phyloP scores from a whole-genome alignment of 2,113 vertebrate genomes.

The Oplegnathus fasciatus region DNA sequence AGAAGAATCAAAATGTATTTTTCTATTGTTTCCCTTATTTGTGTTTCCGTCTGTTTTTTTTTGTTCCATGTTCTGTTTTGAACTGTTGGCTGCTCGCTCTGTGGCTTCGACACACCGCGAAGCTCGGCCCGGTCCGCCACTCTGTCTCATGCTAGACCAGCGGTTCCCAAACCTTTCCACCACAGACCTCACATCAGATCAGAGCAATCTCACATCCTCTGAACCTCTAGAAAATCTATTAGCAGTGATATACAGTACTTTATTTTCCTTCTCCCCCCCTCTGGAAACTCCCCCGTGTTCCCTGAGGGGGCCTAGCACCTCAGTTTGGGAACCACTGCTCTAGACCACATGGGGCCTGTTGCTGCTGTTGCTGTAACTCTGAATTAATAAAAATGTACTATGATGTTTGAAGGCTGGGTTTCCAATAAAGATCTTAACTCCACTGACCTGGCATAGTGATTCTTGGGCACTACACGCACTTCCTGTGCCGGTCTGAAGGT shows the following conservation, averaged over 20 bases:
- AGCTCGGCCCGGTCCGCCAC: neutral
- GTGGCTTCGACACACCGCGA: conserved; percentile 7
- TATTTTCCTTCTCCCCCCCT: neutral
- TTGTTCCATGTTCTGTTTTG: conserved; percentile 25
- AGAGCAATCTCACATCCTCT: neutral
- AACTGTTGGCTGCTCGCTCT: conserved; percentile 36
- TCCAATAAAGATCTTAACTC: conserved; percentile 81
- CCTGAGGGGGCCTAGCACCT: conserved; percentile 23
- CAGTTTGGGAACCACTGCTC: conserved; percentile 62
- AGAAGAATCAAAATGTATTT: conserved; percentile 48
- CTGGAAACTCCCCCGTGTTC: neutral
- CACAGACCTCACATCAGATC: conserved; percentile 34
- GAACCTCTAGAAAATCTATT: neutral
- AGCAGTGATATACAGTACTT: neutral
- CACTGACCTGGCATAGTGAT: conserved; percentile 33
- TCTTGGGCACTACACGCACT: conserved; percentile 1
- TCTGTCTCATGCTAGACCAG: conserved; percentile 22
- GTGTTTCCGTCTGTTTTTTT: conserved; percentile 20
- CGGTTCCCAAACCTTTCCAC: conserved; percentile 53
- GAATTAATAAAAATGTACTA: conserved; percentile 67
- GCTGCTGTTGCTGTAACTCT: conserved; percentile 61
- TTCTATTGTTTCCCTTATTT: conserved; percentile 51
- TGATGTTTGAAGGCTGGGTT: conserved; percentile 75
- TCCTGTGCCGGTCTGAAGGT: conserved; percentile 29
- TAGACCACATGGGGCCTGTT: conserved; percentile 4